phyloP scores from a whole-genome alignment of 2,113 vertebrate genomes.

The Upupa epops region DNA sequence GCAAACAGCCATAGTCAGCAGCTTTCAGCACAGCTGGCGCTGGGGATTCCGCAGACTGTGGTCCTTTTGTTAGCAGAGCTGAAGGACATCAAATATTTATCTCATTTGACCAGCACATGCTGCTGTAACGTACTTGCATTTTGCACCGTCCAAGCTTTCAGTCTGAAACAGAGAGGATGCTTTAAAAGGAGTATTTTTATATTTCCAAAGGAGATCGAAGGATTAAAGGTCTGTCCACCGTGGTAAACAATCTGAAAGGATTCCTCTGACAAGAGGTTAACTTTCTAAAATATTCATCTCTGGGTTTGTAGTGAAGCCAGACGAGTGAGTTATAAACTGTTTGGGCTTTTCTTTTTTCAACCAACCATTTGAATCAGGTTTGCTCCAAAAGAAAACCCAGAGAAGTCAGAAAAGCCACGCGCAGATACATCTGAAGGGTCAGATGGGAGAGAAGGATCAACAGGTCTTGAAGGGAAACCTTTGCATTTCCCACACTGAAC shows the following conservation, averaged over 20 bases:
- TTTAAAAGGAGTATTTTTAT: not conserved
- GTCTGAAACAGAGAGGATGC: not conserved
- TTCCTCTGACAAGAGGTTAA: not conserved
- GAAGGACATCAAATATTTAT: slow-evolving; percentile 6
- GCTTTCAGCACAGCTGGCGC: slow-evolving; percentile 6
- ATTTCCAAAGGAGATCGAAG: not conserved
- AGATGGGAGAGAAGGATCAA: not conserved
- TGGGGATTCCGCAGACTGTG: slow-evolving; percentile 12
- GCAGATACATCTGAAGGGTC: not conserved
- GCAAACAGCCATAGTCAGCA: not conserved
- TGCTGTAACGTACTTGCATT: not conserved
- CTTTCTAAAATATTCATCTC: not conserved
- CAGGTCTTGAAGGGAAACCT: not conserved
- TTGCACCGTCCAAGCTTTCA: not conserved
- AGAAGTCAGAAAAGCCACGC: not conserved
- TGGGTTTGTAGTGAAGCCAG: not conserved
- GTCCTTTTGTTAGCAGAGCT: slow-evolving; percentile 28
- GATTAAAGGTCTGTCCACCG: not conserved
- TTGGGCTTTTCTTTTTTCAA: not conserved
- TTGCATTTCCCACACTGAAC: not conserved
- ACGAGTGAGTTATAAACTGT: not conserved
- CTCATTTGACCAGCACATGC: slow-evolving; percentile 26
- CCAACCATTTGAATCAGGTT: not conserved
- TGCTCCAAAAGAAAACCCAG: not conserved
- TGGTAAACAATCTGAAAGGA: not conserved